Percentiles rank a stretch among this genome's conserved stretches.
phyloP scores from a whole-genome alignment of 1,140 invertebrate genomes.

The Panagrolaimus sp. region DNA sequence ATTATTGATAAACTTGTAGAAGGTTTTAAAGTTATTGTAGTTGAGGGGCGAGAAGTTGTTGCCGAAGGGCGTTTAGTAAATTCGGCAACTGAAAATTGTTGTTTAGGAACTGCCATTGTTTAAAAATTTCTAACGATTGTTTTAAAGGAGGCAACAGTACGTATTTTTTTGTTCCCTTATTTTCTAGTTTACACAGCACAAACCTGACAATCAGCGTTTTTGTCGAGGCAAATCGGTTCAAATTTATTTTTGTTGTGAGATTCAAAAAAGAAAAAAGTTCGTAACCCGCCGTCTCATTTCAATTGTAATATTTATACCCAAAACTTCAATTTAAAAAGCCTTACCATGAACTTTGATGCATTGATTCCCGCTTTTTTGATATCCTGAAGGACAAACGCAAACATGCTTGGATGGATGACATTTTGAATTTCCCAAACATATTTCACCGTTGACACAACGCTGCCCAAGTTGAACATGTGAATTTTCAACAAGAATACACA shows the following conservation, averaged over 20 bases:
- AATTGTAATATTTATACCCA: too few species aligned
- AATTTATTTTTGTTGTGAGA: not conserved
- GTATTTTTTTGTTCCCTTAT: too few species aligned
- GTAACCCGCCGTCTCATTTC: too few species aligned
- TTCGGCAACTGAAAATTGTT: not conserved
- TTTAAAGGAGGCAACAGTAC: not conserved
- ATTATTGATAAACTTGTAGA: not conserved
- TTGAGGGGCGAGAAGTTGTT: not conserved
- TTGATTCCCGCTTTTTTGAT: not conserved
- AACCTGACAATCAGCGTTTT: too few species aligned
- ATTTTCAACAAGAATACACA: not conserved
- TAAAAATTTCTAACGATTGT: not conserved
- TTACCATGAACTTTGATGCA: conserved; percentile 9
- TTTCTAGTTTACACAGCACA: conserved; percentile 2
- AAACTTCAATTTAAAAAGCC: not conserved
- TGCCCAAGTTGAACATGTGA: not conserved
- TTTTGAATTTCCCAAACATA: conserved; percentile 4
- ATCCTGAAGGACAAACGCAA: conserved; percentile 14
- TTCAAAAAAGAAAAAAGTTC: not conserved
- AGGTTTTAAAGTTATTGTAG: not conserved
- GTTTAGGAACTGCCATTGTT: not conserved
- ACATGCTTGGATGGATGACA: not conserved
- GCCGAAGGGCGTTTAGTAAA: not conserved
- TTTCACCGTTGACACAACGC: not conserved
- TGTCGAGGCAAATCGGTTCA: not conserved